These are phyloP conservation scores for Marcusenius ussheri DNA, from an alignment of 2,113 vertebrate genomes.

Conservation along the genomic window DNA sequence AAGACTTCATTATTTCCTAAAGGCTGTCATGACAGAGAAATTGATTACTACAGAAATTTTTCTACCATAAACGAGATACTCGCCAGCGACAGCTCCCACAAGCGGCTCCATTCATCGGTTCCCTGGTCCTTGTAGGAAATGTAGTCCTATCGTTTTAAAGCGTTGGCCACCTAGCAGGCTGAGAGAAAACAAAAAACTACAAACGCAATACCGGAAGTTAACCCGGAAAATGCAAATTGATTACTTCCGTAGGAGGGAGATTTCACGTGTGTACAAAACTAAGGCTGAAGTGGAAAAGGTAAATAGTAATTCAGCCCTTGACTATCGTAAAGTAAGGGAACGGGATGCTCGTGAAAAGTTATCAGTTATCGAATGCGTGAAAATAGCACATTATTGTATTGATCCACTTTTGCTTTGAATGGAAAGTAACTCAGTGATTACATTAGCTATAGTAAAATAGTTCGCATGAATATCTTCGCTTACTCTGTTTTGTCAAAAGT, in stretches of 20 bases:
- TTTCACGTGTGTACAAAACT: not conserved
- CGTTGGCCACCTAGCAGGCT: not conserved
- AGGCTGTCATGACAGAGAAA: not conserved
- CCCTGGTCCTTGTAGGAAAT: constrained; percentile 19
- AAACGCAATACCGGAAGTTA: not conserved
- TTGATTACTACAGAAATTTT: not conserved
- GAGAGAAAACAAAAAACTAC: constrained; percentile 24
- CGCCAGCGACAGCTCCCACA: not conserved
- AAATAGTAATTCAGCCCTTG: not conserved
- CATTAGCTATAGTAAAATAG: not conserved
- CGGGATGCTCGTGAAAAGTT: not conserved
- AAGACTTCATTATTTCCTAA: not conserved
- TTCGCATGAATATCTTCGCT: not conserved
- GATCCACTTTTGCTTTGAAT: not conserved
- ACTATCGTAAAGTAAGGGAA: not conserved
- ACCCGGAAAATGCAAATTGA: not conserved
- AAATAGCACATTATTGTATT: not conserved
- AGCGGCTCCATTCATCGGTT: not conserved
- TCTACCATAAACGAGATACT: not conserved
- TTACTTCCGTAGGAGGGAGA: constrained; percentile 29
- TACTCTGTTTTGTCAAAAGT: not conserved
- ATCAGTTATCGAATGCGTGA: not conserved
- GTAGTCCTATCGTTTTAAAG: constrained; percentile 9
- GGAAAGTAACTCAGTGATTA: not conserved
- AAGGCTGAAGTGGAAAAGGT: not conserved